Evolutionary conservation across 92 coral and sea anemone genomes (phyloP).

Genomic region (Actinostola sp.): DNA sequence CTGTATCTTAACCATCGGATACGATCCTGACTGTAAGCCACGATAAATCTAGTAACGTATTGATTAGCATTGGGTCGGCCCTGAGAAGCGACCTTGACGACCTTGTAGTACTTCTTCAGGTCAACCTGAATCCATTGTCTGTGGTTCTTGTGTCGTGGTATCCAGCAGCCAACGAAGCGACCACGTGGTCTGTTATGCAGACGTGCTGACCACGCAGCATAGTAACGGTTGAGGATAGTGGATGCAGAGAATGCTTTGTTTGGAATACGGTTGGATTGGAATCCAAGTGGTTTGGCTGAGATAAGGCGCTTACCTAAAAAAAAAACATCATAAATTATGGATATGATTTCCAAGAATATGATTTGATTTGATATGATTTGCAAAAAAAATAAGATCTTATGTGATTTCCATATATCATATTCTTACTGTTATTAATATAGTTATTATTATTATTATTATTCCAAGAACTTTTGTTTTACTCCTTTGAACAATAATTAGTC

Average conservation of each 20-base stretch:
- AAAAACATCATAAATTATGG: background rate
- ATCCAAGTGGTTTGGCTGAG: conserved; percentile 64
- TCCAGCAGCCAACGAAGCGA: conserved; percentile 82
- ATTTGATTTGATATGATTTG: too few relatives aligned
- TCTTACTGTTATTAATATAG: too few relatives aligned
- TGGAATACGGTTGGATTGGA: conserved; percentile 59
- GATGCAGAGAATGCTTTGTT: conserved; percentile 80
- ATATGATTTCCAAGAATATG: too few relatives aligned
- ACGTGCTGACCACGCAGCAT: conserved; percentile 81
- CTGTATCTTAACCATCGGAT: conserved; percentile 63
- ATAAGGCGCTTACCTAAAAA: conserved; percentile 28
- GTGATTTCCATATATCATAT: too few relatives aligned
- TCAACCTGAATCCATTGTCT: conserved; percentile 86
- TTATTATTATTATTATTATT: too few relatives aligned
- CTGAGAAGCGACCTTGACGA: conserved; percentile 77
- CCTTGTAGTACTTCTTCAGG: conserved; percentile 46
- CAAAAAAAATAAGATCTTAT: too few relatives aligned
- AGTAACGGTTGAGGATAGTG: conserved; percentile 47
- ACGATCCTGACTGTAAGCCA: conserved; percentile 69
- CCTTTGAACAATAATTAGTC: too few relatives aligned
- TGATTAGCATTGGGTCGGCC: conserved; percentile 78
- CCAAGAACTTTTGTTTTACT: too few relatives aligned
- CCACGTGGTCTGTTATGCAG: conserved; percentile 71
- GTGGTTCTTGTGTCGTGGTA: conserved; percentile 66
- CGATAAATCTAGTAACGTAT: conserved; percentile 67